phyloP scores from a whole-genome alignment of 2,113 vertebrate genomes.

The Pelodiscus sinensis region DNA sequence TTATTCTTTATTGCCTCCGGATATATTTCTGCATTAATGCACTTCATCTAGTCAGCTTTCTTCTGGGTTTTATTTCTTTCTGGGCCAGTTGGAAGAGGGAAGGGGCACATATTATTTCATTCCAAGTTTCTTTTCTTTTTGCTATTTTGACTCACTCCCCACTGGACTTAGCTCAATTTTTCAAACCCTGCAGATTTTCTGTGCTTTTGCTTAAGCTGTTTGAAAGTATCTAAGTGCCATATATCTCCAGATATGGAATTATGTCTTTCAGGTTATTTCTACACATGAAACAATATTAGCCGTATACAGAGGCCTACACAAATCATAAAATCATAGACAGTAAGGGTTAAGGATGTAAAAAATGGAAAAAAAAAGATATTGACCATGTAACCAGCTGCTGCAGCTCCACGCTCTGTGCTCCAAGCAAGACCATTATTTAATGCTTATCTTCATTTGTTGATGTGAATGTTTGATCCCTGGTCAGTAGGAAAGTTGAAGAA shows the following conservation, averaged over 20 bases:
- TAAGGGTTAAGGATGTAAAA: no score
- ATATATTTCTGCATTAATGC: background rate
- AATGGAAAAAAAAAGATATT: no score
- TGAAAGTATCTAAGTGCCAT: accelerated
- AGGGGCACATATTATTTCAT: background rate
- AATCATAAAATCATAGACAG: background rate
- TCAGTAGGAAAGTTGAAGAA: background rate
- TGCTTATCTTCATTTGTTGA: background rate
- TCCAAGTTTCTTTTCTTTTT: background rate
- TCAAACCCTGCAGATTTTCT: background rate
- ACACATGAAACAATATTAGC: background rate
- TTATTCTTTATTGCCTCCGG: background rate
- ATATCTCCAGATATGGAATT: background rate
- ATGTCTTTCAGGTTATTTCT: background rate
- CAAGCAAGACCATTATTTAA: background rate
- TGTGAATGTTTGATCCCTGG: background rate
- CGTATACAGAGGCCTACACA: background rate
- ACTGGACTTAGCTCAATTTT: background rate
- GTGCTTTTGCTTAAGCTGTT: background rate
- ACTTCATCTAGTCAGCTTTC: background rate
- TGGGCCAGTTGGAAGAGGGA: background rate
- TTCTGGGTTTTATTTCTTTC: conserved; percentile 20
- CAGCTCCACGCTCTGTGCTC: no score
- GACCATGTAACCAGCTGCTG: no score
- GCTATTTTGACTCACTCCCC: background rate